phyloP scores from a whole-genome alignment of 30 jellyfish, hydroid and myxozoan genomes.

The Cassiopea andromeda region DNA sequence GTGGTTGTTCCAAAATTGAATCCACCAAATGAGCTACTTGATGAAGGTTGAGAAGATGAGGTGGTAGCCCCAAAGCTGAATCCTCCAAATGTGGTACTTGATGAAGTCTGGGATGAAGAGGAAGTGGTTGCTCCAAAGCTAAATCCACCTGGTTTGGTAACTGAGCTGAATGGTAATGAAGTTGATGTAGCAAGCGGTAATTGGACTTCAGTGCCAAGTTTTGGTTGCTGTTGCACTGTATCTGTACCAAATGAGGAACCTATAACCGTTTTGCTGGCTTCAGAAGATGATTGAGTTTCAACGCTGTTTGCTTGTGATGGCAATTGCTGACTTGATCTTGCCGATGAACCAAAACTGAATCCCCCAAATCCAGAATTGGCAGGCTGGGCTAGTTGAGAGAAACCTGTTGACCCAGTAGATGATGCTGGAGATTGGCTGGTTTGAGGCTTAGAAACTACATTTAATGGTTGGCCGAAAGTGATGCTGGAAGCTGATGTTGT shows the following conservation, averaged over 20 bases:
- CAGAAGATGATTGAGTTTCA: background rate
- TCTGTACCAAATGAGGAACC: conserved; percentile 48
- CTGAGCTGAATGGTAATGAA: background rate
- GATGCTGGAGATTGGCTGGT: background rate
- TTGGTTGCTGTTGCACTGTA: conserved; percentile 8
- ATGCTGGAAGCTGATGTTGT: conserved; percentile 5
- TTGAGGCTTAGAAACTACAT: background rate
- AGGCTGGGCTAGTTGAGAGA: background rate
- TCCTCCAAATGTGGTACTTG: conserved; percentile 15
- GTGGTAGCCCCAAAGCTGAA: conserved; percentile 15
- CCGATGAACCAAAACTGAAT: conserved; percentile 4
- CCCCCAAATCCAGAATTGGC: background rate
- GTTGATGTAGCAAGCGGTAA: background rate
- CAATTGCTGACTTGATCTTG: background rate
- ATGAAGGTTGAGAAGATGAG: background rate
- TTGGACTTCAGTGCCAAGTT: background rate
- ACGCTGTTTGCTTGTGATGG: background rate
- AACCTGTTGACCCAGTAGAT: background rate
- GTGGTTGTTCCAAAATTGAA: conserved; percentile 24
- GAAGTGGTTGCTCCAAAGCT: conserved; percentile 15
- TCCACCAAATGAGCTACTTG: conserved; percentile 9
- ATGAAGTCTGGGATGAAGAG: conserved; percentile 3
- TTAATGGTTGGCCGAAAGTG: background rate
- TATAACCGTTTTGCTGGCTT: background rate
- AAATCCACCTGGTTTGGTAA: conserved; percentile 28